Evolutionary conservation across 2,113 vertebrate species (phyloP).

Genomic region (Psittacula cyanocephala): DNA sequence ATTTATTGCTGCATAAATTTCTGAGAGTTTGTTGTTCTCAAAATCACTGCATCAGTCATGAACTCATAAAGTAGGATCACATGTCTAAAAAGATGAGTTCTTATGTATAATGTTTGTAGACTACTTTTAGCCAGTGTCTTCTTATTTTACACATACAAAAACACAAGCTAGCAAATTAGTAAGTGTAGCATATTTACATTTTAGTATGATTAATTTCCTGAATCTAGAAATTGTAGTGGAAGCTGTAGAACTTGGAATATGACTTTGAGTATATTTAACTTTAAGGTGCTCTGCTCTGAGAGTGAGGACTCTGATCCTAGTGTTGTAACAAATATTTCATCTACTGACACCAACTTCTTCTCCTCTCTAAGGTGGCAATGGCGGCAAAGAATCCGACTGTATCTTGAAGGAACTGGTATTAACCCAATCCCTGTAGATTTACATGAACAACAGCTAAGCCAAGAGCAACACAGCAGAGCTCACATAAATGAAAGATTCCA

Average conservation of each 20-base stretch:
- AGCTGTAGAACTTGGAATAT: not conserved
- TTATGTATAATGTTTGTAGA: not conserved
- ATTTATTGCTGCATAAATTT: not conserved
- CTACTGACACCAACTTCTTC: not conserved
- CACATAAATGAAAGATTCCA: constrained; percentile 80
- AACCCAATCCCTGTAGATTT: constrained; percentile 91
- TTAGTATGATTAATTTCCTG: not conserved
- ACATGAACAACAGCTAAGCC: constrained; percentile 93
- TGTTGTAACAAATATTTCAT: not conserved
- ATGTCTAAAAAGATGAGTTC: not conserved
- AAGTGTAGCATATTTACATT: not conserved
- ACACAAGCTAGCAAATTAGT: not conserved
- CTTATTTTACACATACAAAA: not conserved
- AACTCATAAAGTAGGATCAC: not conserved
- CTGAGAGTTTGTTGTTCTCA: not conserved
- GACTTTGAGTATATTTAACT: not conserved
- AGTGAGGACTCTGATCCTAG: not conserved
- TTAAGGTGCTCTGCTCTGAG: not conserved
- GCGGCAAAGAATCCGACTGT: constrained; percentile 90
- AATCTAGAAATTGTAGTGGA: not conserved
- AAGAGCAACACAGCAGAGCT: constrained; percentile 90
- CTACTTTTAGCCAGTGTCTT: not conserved
- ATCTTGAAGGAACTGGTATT: constrained; percentile 93
- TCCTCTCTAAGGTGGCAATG: constrained; percentile 86
- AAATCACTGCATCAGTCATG: not conserved